Percentiles rank a stretch among this genome's conserved stretches.
Conservation (phyloP, 1,140 invertebrate genomes). For the Sminthurinus signatus region DNA sequence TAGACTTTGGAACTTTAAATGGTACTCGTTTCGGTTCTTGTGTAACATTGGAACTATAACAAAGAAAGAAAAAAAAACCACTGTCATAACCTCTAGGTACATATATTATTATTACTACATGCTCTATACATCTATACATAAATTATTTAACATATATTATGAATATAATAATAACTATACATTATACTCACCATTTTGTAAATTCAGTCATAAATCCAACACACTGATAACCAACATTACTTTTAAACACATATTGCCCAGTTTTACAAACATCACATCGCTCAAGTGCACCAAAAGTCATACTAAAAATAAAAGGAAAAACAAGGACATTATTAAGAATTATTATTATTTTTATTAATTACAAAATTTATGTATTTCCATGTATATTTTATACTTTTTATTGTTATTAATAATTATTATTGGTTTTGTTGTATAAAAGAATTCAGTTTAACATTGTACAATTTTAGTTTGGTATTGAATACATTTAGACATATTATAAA, state of each 20-base stretch:
- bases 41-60: constrained; percentile 52
- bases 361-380: too few species aligned
- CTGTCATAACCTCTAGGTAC: not conserved
- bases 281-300: constrained; percentile 77
- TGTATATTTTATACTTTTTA: too few species aligned
- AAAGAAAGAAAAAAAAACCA: not conserved
- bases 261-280: constrained; percentile 72
- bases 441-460: not conserved
- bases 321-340: too few species aligned
- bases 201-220: constrained; percentile 78
- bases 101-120: not conserved
- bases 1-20: constrained; percentile 64
- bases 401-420: too few species aligned
- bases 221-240: constrained; percentile 68
- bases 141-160: not conserved
- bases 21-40: constrained; percentile 62
- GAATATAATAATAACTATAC: not conserved
- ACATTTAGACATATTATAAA: too few species aligned
- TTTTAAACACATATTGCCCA: constrained; percentile 61
- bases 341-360: too few species aligned
- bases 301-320: constrained; percentile 67
- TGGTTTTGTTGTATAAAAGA: too few species aligned
- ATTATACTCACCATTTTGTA: constrained; percentile 64
- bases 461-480: not conserved
- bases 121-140: not conserved